These are phyloP conservation scores for Percopsis omiscomaycus DNA, from an alignment of 2,797 vertebrate genomes.

Conservation along the genomic window DNA sequence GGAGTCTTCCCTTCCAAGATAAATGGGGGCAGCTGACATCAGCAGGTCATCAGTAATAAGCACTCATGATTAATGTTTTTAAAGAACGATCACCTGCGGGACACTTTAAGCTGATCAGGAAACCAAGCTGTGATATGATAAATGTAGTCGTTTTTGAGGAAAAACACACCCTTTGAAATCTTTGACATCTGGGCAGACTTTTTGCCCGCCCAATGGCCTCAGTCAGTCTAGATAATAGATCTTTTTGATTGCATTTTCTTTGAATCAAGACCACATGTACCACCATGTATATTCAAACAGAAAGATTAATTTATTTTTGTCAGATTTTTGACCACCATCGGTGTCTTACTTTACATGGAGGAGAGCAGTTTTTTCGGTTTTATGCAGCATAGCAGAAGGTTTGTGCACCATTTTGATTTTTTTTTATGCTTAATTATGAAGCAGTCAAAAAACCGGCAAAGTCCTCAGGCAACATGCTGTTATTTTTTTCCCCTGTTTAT, in stretches of 20 bases:
- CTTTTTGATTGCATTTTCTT: constrained; percentile 37
- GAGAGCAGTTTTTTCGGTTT: not conserved
- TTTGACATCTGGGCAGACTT: constrained; percentile 45
- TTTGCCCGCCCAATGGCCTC: constrained; percentile 50
- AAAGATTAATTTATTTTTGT: constrained; percentile 21
- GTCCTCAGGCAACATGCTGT: constrained; percentile 21
- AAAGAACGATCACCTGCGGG: constrained; percentile 65
- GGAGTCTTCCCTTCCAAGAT: constrained; percentile 50
- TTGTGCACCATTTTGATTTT: constrained; percentile 23
- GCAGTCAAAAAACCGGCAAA: constrained; percentile 32
- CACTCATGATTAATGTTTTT: constrained; percentile 68
- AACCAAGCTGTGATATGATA: constrained; percentile 63
- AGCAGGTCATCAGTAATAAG: constrained; percentile 67
- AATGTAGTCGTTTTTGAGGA: constrained; percentile 52
- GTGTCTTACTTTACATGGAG: constrained; percentile 13
- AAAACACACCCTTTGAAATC: constrained; percentile 56
- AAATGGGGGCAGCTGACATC: constrained; percentile 57
- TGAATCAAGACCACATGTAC: constrained; percentile 23
- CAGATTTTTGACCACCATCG: constrained; percentile 29
- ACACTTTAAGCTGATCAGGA: constrained; percentile 64
- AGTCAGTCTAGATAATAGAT: constrained; percentile 49
- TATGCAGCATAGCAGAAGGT: constrained; percentile 19
- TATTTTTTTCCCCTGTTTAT: constrained; percentile 12
- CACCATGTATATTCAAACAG: constrained; percentile 29
- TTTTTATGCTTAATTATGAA: constrained; percentile 31